Evolutionary conservation across 2,888 invertebrate species (phyloP), one percentile per base, ranked within the genome.

Genomic region (Enchytraeus crypticus): DNA sequence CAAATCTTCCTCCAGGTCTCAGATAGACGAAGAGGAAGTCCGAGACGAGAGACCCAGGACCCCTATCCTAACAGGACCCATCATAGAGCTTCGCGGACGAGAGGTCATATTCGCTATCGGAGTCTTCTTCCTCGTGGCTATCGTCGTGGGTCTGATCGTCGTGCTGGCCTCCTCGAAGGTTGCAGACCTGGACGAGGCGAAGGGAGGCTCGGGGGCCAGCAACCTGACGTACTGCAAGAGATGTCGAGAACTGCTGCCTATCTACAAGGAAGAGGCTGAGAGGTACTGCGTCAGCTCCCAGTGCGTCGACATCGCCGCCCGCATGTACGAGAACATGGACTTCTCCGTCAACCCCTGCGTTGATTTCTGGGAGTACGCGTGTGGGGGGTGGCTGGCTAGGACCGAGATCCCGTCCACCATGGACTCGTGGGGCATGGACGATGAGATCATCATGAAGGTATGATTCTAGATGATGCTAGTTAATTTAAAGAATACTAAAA

Each of bases 291-390:
- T 14, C 38, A 33, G 33, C 18, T 27, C 55, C 2, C 33, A 21
- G 21, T 54, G 55, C 27, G 43, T 54, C 27, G 23, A 33, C 27
- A 38, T 51, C 30, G 51, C 59, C 1, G 51, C 51, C 26, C 38
- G 26, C 23, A 30, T 59, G 33, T 30, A 38, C 18, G n/a, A 47
- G 34, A 51, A 53, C 29, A 89, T 90, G 89, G 88, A 90, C 75
- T 82, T 83, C 51, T 82, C 83, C 0, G 86, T 85, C 0, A 86
- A 89, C 76, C 90, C 90, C 0, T 90, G 90, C 77, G 83, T 83
- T 32, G 88, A 90, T 76, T 90, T 90, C 80, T 90, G 88, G 79
- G 85, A 86, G 70, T 90, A 85, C 77, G 89, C 90, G 18, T 90
- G 90, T 73, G 68, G 68, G 11, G 64, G 66, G 3, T 67, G 65